Conservation (phyloP, 2,113 vertebrate species). For the Forbesichthys papilliferus region DNA sequence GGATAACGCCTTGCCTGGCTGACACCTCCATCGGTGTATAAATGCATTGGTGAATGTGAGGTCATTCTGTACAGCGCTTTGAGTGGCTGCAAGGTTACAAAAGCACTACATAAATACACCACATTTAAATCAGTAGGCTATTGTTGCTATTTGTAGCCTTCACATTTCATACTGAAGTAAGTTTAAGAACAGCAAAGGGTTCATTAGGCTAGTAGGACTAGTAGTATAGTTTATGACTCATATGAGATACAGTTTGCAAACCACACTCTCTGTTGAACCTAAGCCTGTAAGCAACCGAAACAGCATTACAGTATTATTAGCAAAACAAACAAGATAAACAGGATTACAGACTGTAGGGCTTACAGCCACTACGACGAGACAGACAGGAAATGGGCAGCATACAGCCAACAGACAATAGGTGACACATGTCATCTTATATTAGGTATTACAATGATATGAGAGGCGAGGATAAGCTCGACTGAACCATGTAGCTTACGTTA, state of each 20-base stretch:
- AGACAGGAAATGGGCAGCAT: conserved; percentile 28
- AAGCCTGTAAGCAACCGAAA: conserved; percentile 33
- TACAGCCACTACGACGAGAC: conserved; percentile 24
- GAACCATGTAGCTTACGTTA: conserved; percentile 5
- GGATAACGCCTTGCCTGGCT: no score
- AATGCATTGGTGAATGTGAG: no score
- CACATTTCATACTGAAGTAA: no score
- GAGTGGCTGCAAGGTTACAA: no score
- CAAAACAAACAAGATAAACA: conserved; percentile 51
- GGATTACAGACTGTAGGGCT: conserved; percentile 42
- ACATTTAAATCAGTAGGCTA: no score
- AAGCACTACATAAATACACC: no score
- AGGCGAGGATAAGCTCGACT: background rate
- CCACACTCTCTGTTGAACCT: conserved; percentile 26
- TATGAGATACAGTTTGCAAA: background rate
- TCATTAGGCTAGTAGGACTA: background rate
- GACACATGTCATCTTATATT: conserved; percentile 29
- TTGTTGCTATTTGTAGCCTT: no score
- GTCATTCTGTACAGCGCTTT: no score
- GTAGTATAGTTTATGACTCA: no score
- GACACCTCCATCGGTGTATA: no score
- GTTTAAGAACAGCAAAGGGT: no score
- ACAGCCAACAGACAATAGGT: conserved; percentile 44
- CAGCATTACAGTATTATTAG: conserved; percentile 14
- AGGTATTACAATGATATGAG: conserved; percentile 41